Evolutionary conservation across 1,140 invertebrate species (phyloP).

Genomic region (Phocides pigmalion): DNA sequence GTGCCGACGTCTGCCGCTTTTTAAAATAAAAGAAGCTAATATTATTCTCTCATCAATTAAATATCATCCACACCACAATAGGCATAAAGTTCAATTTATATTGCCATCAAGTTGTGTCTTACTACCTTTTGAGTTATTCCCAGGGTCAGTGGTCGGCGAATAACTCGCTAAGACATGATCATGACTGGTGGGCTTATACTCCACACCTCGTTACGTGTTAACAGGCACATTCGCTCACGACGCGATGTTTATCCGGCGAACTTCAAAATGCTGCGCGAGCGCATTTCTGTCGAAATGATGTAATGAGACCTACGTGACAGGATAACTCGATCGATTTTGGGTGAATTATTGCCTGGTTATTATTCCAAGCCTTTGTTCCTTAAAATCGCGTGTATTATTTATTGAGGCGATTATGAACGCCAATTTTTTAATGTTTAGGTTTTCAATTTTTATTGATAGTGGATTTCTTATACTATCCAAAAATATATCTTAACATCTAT

Average conservation of each 20-base stretch:
- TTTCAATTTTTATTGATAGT: neutral
- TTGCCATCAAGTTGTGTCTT: neutral
- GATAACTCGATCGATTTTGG: conserved; percentile 36
- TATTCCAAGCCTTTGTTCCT: neutral
- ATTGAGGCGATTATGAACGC: neutral
- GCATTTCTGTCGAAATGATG: conserved; percentile 64
- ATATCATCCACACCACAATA: conserved; percentile 40
- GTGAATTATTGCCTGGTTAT: conserved; percentile 17
- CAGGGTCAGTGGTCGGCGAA: conserved; percentile 77
- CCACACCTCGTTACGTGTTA: conserved; percentile 82
- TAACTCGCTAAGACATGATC: conserved; percentile 81
- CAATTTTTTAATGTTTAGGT: neutral
- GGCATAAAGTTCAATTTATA: conserved; percentile 9
- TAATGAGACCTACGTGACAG: conserved; percentile 72
- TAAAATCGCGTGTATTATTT: neutral
- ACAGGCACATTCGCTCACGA: conserved; percentile 81
- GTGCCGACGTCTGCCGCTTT: conserved; percentile 63
- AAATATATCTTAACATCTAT: no score
- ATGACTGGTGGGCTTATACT: conserved; percentile 81
- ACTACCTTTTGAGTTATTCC: conserved; percentile 48
- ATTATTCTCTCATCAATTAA: conserved; percentile 29
- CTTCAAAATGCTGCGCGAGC: conserved; percentile 65
- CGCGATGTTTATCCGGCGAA: conserved; percentile 75
- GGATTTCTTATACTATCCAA: neutral
- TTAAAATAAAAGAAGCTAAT: conserved; percentile 56